Percentiles rank a stretch among this genome's conserved stretches.
Evolutionary conservation across 2,797 vertebrate genomes (phyloP).

Genomic region (Eidolon dupreanum): DNA sequence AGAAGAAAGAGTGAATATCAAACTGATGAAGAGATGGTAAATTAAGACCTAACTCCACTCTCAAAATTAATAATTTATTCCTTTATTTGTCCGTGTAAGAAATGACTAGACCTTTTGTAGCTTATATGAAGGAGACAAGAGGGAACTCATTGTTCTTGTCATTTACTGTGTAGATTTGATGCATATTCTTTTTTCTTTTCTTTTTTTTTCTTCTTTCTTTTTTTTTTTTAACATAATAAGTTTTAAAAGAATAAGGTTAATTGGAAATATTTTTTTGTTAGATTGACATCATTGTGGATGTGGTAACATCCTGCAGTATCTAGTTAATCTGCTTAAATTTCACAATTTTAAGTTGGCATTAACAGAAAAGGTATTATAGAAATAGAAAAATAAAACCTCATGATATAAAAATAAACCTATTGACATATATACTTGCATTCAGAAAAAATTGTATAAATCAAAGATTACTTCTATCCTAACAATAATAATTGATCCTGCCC

Average conservation of each 20-base stretch:
- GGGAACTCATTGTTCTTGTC: not conserved
- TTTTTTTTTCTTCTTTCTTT: no score
- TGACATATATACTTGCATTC: not conserved
- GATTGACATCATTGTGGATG: not conserved
- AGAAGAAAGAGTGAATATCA: not conserved
- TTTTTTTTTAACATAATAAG: no score
- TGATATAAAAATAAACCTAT: conserved; percentile 5
- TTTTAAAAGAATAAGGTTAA: not conserved
- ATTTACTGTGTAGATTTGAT: not conserved
- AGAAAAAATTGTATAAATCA: not conserved
- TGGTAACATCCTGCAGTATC: not conserved
- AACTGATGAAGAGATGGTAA: not conserved
- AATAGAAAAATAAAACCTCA: not conserved
- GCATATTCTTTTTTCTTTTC: not conserved
- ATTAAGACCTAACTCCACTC: not conserved
- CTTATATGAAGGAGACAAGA: not conserved
- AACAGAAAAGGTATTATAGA: not conserved
- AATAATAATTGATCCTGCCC: not conserved
- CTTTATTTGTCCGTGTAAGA: not conserved
- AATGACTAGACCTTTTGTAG: not conserved
- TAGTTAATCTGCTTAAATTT: not conserved
- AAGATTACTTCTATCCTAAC: not conserved
- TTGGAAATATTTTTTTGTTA: not conserved
- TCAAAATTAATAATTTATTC: not conserved
- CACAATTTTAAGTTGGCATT: not conserved